Base-by-base conservation (phyloP, 2,113 vertebrate species). In the Romanogobio albipinnatus region DNA sequence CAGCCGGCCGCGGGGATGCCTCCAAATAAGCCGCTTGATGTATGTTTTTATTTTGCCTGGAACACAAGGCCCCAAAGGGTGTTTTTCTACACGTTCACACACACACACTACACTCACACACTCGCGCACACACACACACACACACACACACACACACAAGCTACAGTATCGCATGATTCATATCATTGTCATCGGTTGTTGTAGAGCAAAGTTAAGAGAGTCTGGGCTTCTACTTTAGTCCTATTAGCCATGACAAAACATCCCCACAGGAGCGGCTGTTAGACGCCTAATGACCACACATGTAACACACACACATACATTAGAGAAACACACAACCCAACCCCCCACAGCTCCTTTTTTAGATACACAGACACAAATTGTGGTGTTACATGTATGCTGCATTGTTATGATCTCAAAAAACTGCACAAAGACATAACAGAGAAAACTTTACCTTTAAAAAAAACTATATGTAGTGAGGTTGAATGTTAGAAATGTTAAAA, bases 11-110 rank as follows among this genome's bases (percentile, higher is more conserved):
- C 47, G 2, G 93, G 92, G 93, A 92, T 24, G 62, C 83, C 86
- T 91, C 83, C 82, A 68, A 85, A 91, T 93, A 91, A 91, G 87
- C 39, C 75, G 82, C 88, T 89, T 91, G 89, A 94, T 92, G 90
- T 92, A 92, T 86, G 86, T 90, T 91, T 91, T 88, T 93, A 93
- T 94, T 94, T 93, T 85, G 89, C 83, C 91, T 91, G 92, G 90
- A 93, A 93, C 91, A 91, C 89, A 91, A 93, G 77, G 62, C 88
- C 76, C 91, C 93, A 89, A 90, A 58, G 11, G 90, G 89, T 89
- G 82, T 80, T 88, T 83, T 90, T 90, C 88, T 87, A 45, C 53
- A 26, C 78, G 29, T 29, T 29, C 29, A 62, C 70, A 33, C 76
- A 74, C 45, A 80, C 51, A 45, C 68, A 58, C n/a, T n/a, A n/a